phyloP scores from a whole-genome alignment of 2,113 vertebrate species.

The Anoura caudifer region DNA sequence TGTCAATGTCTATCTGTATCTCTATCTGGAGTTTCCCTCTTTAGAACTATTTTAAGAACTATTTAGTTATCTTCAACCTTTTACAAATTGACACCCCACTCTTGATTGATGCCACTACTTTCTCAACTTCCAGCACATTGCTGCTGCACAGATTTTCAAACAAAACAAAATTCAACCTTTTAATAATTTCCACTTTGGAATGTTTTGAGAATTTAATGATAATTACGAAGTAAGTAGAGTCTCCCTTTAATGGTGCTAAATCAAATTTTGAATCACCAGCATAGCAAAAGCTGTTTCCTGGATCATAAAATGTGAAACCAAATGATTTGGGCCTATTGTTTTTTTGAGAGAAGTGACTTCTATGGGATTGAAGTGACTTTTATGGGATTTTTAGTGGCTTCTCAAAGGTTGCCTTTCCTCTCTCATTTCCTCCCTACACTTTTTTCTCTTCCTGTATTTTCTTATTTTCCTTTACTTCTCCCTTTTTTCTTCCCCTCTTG shows the following conservation, averaged over 20 bases:
- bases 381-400: neutral
- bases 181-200: neutral
- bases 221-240: neutral
- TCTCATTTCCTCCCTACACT: neutral
- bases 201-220: neutral
- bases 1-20: neutral
- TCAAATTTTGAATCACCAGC: neutral
- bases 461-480: neutral
- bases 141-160: neutral
- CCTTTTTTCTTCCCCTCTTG: neutral
- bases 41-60: neutral
- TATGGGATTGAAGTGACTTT: neutral
- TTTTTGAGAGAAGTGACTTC: neutral
- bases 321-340: neutral
- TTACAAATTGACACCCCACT: neutral
- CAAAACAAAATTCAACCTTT: neutral
- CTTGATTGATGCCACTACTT: neutral
- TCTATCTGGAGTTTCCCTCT: neutral
- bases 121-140: neutral
- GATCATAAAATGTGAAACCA: neutral
- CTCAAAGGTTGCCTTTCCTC: rapidly evolving
- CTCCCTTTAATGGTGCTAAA: neutral
- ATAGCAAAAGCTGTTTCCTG: neutral
- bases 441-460: neutral
- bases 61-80: neutral